A percentile compares a stretch with the other conserved stretches of the same genome.
phyloP scores from a whole-genome alignment of 92 coral and sea anemone genomes.

The Palythoa grandis region DNA sequence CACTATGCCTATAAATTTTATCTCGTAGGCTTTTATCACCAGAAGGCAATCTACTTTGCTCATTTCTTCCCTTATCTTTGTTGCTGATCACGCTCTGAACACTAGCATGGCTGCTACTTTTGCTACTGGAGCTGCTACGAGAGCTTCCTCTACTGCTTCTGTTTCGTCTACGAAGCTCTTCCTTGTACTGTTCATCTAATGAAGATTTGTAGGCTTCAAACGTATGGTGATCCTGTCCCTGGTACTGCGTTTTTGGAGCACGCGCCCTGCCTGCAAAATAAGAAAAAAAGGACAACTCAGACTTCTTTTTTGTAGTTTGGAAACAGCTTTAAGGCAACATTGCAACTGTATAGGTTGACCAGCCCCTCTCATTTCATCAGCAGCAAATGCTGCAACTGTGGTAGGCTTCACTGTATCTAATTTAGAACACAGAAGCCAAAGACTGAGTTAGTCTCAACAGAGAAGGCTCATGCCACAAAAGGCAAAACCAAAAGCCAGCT shows the following conservation, averaged over 20 bases:
- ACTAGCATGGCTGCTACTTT: constrained; percentile 56
- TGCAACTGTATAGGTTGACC: not conserved
- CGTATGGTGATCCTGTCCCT: constrained; percentile 29
- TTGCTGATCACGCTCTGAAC: constrained; percentile 71
- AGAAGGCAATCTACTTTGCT: constrained; percentile 22
- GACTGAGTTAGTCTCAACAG: too few relatives aligned
- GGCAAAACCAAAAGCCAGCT: too few relatives aligned
- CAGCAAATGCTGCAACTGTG: too few relatives aligned
- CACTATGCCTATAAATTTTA: constrained; percentile 11
- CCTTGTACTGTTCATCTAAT: constrained; percentile 65
- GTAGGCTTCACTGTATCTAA: too few relatives aligned
- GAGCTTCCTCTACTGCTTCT: constrained; percentile 71
- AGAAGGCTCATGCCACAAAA: too few relatives aligned
- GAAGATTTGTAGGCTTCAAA: constrained; percentile 53
- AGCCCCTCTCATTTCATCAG: not conserved
- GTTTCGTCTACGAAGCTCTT: constrained; percentile 35
- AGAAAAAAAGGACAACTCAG: not conserved
- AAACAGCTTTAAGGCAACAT: not conserved
- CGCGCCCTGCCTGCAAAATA: constrained; percentile 17
- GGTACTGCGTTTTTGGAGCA: constrained; percentile 9
- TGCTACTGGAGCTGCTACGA: constrained; percentile 77
- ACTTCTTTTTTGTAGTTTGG: not conserved
- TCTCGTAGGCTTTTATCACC: constrained; percentile 12
- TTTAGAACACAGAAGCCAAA: too few relatives aligned
- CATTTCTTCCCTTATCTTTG: constrained; percentile 27